Evolutionary conservation across 2,888 invertebrate genomes (phyloP), one percentile per base, ranked within the genome.

Genomic region (Amiota minor): DNA sequence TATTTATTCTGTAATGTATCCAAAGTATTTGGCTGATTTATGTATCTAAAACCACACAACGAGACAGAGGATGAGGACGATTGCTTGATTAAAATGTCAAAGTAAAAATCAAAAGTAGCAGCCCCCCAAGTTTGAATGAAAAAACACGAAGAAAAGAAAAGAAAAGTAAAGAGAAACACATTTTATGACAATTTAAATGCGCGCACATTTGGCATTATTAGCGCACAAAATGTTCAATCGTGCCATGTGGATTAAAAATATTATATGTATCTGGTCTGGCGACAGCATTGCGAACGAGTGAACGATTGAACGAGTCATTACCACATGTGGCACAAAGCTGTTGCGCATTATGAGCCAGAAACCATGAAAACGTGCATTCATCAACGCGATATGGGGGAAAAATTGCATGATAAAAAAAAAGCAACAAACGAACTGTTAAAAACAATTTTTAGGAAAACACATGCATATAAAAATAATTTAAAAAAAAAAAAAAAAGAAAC

Each of bases 161-260:
- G 16, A 10, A 18, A 18, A 14, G 16, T 56, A 18, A 56, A 14
- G 11, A 56, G 18, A 56, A 56, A 20, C 9, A 20, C 53, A n/a
- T 50, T 85, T 83, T 85, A 83, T 83, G 81, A 83, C 82, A 85
- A 81, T 83, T 85, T 83, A 85, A 83, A 85, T 83, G 82, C 55
- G 78, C 78, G 78, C 78, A 83, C 83, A 83, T 85, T 85, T 81
- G 84, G 80, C 68, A 77, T 81, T 84, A 83, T 83, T 83, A 83
- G 80, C 82, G 80, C 81, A 74, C 75, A 83, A 71, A 83, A 83
- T 83, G 78, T 83, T 83, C 35, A 35, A 35, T 35, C 82, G 77
- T 84, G 77, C 35, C 76, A 81, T 79, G 78, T 80, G 80, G 82
- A 80, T 82, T 78, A 81, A 74, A 79, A 12, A 20, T 59, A 53